Evolutionary conservation across 2,797 vertebrate species (phyloP), one percentile per base, ranked within the genome.

Genomic region (Sebastes steindachneri): DNA sequence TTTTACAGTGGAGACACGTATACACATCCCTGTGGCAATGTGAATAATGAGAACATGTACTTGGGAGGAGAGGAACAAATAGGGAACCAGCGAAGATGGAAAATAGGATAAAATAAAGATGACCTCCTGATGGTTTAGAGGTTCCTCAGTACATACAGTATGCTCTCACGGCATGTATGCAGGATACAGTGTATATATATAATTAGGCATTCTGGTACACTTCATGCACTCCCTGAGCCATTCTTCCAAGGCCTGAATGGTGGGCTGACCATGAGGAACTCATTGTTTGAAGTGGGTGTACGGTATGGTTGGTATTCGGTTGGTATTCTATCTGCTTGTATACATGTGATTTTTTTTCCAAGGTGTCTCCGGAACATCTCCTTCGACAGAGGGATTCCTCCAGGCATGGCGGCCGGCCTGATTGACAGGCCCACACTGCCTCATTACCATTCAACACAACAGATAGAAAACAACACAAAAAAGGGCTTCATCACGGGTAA

Each of bases 41-140:
- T 84, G 84, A 89, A 86, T 91, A 88, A 89, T 90, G 87, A 89
- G 83, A 90, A 83, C 89, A 65, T 87, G 85, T 83, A 80, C 85
- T 85, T 75, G 68, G 82, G 73, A 84, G 79, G 80, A 82, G 80
- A 79, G 80, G 86, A 90, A 88, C 82, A 89, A 85, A 93, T 69
- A 78, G 80, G 33, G 80, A 86, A 85, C 28, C 33, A 7, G 58
- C 9, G 0, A 65, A 78, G 84, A 90, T 81, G 48, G 83, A 84
- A 87, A 78, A 77, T 73, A 79, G 78, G 84, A 90, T 89, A 69
- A 85, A 88, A 87, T 85, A 87, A 78, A 89, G 82, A 84, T 88
- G 82, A 88, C 73, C 89, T 86, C 54, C 68, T 63, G 81, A 68
- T 84, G 79, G 37, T 89, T 68, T 68, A 66, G 62, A 76, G 68